Percentiles rank a stretch among this genome's conserved stretches.
Conservation (phyloP, 2,888 invertebrate species). For the Zygothrica quintamaculata region DNA sequence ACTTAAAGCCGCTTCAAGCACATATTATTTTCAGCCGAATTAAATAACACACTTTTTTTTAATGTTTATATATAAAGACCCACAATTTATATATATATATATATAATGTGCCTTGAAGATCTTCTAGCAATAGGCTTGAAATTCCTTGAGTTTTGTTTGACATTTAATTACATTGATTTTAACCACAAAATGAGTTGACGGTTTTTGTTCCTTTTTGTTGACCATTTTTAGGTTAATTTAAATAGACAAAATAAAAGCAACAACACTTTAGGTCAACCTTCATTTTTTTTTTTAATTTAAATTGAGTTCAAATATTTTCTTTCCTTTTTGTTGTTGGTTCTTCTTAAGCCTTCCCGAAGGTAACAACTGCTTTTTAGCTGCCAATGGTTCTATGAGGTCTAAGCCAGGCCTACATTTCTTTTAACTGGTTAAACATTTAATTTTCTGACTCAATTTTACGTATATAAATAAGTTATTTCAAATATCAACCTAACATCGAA, state of each 20-base stretch:
- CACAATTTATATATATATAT: neutral
- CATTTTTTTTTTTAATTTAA: constrained; percentile 50
- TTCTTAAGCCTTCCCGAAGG: constrained; percentile 46
- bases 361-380: constrained; percentile 4
- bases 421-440: too few relatives aligned
- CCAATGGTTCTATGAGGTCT: too few relatives aligned
- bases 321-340: too few relatives aligned
- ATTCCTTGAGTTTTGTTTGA: constrained; percentile 59
- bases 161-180: constrained; percentile 53
- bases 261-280: constrained; percentile 45
- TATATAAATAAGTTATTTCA: too few relatives aligned
- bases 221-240: constrained; percentile 5
- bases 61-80: neutral
- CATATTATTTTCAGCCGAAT: constrained; percentile 39
- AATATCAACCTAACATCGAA: too few relatives aligned
- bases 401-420: too few relatives aligned
- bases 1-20: constrained; percentile 56
- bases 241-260: constrained; percentile 14
- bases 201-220: constrained; percentile 17
- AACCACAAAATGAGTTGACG: constrained; percentile 72
- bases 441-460: too few relatives aligned
- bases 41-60: too few relatives aligned
- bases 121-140: constrained; percentile 26
- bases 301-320: constrained; percentile 20
- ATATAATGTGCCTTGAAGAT: constrained; percentile 26